A percentile compares a stretch with the other conserved stretches of the same genome.
phyloP scores from a whole-genome alignment of 1,140 invertebrate species.

The Rhysida immarginata region DNA sequence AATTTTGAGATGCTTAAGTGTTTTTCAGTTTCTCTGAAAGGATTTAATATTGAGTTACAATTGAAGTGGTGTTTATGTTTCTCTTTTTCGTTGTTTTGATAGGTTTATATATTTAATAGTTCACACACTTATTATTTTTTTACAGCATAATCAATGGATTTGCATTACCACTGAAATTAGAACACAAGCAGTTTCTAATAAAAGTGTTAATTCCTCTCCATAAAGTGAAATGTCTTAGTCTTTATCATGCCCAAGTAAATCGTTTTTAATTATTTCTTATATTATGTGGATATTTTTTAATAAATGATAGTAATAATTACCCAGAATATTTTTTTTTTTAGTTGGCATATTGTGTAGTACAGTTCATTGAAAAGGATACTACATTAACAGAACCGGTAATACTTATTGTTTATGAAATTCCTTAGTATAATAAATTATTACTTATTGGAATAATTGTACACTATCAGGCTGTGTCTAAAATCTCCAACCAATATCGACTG shows the following conservation, averaged over 20 bases:
- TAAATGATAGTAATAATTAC: not conserved
- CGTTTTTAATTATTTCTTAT: not conserved
- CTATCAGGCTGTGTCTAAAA: no score
- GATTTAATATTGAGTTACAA: no score
- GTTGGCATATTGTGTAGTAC: constrained; percentile 97
- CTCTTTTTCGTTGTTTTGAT: no score
- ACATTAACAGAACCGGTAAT: constrained; percentile 74
- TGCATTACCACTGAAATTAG: constrained; percentile 87
- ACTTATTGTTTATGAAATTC: no score
- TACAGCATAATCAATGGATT: constrained; percentile 96
- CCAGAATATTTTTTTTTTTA: constrained; percentile 39
- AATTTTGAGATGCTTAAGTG: no score
- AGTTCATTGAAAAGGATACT: constrained; percentile 98
- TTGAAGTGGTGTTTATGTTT: no score
- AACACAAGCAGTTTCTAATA: constrained; percentile 95
- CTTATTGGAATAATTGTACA: no score
- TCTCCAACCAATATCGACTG: no score
- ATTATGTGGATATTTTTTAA: not conserved
- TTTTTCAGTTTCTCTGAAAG: no score
- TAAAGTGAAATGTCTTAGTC: constrained; percentile 89
- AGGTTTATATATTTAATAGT: no score
- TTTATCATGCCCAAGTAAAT: constrained; percentile 46
- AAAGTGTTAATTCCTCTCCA: constrained; percentile 96
- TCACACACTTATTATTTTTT: constrained; percentile 18
- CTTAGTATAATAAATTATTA: no score